Base-by-base conservation (phyloP, 2,113 vertebrate species). In the Ahaetulla prasina region DNA sequence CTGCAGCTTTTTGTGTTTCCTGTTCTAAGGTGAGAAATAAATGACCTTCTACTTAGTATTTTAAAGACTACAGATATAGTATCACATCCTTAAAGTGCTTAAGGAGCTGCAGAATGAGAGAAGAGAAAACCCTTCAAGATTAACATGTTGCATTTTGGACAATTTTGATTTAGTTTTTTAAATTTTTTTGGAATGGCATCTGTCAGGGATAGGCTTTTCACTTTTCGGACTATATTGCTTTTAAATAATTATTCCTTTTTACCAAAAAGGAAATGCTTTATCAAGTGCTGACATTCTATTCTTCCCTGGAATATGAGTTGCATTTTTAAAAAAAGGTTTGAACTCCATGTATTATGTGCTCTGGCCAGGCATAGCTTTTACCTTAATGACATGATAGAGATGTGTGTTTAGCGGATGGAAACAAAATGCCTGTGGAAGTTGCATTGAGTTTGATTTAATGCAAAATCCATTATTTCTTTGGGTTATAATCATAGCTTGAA, bases 381-480 rank as follows among this genome's bases (percentile, higher is more conserved):
- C 25, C 85, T 89, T 91, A 96, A 86, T 0, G n/a, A 45, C 90
- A 88, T 50, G 20, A 88, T 93, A 91, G 39, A 90, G 89, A 94
- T 92, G 1, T 84, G 85, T 1, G 52, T 8, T 92, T 94, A 92
- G 91, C 11, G 91, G 94, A 52, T 91, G 89, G 85, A 30, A 50
- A 84, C 8, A 92, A 87, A 91, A 45, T 89, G 27, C 50, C 53
- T 35, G 35, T 63, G 6, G 93, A 95, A 0, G 0, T 18, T 86
- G 60, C 86, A 85, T 88, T 63, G 91, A 95, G 93, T 68, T 49
- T 2, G 39, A 63, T 87, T 93, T 93, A 92, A 90, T 94, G 89
- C 87, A 57, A 90, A 1, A 54, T 94, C 52, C 93, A 18, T 95
- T 53, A 45, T 90, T 96, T 85, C 88, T 68, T 91, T 95, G 80